These are phyloP conservation scores for Nycticebus coucang DNA, from an alignment of 2,113 vertebrate species.

Conservation along the genomic window DNA sequence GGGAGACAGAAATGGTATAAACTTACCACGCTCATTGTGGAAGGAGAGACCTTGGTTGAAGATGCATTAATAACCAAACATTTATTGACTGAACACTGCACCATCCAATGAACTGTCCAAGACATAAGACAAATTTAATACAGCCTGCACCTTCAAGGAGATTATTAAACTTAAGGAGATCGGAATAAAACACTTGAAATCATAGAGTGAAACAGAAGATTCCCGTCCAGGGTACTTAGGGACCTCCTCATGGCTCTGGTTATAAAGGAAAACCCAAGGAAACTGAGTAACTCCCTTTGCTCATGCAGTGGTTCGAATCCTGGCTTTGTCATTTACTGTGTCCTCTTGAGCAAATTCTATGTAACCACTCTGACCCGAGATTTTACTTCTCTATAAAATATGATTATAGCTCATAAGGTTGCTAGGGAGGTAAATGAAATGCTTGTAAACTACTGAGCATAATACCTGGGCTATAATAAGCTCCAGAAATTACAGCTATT, in stretches of 20 bases:
- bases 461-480: not conserved
- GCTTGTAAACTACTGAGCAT: not conserved
- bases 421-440: not conserved
- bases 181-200: not conserved
- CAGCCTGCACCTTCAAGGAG: not conserved
- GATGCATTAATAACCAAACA: not conserved
- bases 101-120: not conserved
- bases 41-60: not conserved
- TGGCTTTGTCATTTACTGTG: not conserved
- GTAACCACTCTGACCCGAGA: not conserved
- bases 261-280: not conserved
- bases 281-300: not conserved
- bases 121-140: not conserved
- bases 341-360: not conserved
- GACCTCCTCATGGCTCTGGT: not conserved
- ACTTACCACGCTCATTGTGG: not conserved
- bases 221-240: not conserved
- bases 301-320: not conserved
- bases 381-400: not conserved
- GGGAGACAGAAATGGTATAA: not conserved
- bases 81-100: not conserved
- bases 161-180: not conserved
- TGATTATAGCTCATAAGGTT: not conserved
- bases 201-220: not conserved
- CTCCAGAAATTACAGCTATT: not conserved